Conservation (phyloP, 2,888 invertebrate species). For the Ceramica pisi region DNA sequence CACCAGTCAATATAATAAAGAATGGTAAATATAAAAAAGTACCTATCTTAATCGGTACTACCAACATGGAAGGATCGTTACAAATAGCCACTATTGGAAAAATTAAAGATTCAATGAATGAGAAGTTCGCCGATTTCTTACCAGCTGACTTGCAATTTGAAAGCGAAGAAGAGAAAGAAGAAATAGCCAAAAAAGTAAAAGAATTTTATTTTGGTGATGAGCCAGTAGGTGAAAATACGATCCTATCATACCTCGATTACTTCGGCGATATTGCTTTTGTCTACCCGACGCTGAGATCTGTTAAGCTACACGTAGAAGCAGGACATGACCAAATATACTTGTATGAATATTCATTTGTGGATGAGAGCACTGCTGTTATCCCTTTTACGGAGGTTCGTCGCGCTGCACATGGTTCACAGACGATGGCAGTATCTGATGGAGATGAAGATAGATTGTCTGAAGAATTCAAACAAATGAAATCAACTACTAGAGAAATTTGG, state of each 20-base stretch:
- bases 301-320: constrained; percentile 64
- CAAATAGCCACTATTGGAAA: constrained; percentile 9
- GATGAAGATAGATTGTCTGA: constrained; percentile 48
- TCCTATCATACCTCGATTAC: constrained; percentile 66
- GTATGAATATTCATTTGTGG: constrained; percentile 73
- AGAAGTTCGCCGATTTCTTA: constrained; percentile 71
- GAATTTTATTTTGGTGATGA: constrained; percentile 74
- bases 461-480: constrained; percentile 61
- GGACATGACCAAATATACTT: constrained; percentile 72
- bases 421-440: constrained; percentile 56
- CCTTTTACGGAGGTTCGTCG: constrained; percentile 68
- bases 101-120: constrained; percentile 69
- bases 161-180: constrained; percentile 64
- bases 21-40: constrained; percentile 43
- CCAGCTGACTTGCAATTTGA: constrained; percentile 72
- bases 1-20: constrained; percentile 45
- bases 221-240: constrained; percentile 54
- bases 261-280: constrained; percentile 78
- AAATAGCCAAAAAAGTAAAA: constrained; percentile 66
- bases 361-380: constrained; percentile 64
- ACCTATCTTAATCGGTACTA: constrained; percentile 47
- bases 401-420: constrained; percentile 73
- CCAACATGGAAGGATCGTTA: constrained; percentile 46
- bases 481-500: constrained; percentile 63
- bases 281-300: constrained; percentile 69